Evolutionary conservation across 2,888 invertebrate species (phyloP), one percentile per base, ranked within the genome.

Genomic region (Drosophila pseudotalamancana): DNA sequence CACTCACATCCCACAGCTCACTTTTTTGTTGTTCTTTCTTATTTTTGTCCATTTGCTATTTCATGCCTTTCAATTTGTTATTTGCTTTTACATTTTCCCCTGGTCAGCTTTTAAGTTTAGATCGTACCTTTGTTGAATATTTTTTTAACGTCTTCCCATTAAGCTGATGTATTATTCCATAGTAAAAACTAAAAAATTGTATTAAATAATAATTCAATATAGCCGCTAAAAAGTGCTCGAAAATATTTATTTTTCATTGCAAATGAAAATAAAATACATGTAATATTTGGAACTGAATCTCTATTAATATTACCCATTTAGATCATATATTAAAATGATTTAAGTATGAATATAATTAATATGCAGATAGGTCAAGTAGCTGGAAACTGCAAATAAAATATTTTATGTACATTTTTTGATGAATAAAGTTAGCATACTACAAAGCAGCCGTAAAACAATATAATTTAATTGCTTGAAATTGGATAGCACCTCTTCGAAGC

Each of bases 51-150:
- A 48, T 59, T 66, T 63, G 62, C 39, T 53, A 68, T 74, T 84
- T 67, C 49, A 69, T 64, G 67, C 65, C 69, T 57, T 83, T 66
- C 77, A 77, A 79, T 83, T 81, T 65, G 53, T 46, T 83, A 56
- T 67, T 81, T 74, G 49, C 55, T 48, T 40, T 40, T 55, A 53
- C 61, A 48, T 67, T 74, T 42, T 19, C 6, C 12, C 53, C 8
- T 18, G 27, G 43, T 77, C 68, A 69, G 49, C 50, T 68, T 66
- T n/a, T 39, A 45, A 37, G 39, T n/a, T 21, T 18, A 34, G 54
- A 57, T 62, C 1, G 5, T 1, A 11, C 6, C 56, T 54, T 56
- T 68, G 37, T 27, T 51, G 46, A 72, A 72, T 56, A 71, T 6
- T 6, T 9, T 4, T 4, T 21, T 4, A 21, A 3, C 6, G 4